Evolutionary conservation across 2,113 vertebrate genomes (phyloP).

Genomic region (Papio anubis): DNA sequence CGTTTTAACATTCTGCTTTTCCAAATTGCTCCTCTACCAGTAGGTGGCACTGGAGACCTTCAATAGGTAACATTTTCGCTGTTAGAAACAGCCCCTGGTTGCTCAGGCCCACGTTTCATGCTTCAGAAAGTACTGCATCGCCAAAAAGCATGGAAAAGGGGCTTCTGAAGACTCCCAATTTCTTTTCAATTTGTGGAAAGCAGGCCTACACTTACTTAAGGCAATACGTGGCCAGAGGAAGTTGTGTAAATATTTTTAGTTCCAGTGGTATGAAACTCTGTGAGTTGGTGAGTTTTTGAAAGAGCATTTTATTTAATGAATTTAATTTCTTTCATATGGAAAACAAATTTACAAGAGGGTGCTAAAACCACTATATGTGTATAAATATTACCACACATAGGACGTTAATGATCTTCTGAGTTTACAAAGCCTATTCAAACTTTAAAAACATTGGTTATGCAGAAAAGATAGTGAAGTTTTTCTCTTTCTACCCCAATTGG

Average conservation of each 20-base stretch:
- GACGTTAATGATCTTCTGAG: neutral
- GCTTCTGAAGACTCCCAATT: neutral
- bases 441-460: neutral
- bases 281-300: constrained; percentile 16
- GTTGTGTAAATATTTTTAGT: constrained; percentile 10
- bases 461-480: neutral
- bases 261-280: neutral
- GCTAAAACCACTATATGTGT: neutral
- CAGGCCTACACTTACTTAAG: neutral
- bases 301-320: constrained; percentile 14
- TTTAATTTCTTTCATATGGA: constrained; percentile 17
- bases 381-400: neutral
- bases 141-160: neutral
- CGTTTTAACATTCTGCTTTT: neutral
- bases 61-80: neutral
- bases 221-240: neutral
- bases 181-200: neutral
- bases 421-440: neutral
- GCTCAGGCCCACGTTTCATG: neutral
- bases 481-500: neutral
- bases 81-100: too few species aligned
- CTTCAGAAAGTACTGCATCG: neutral
- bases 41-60: constrained; percentile 56
- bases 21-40: neutral
- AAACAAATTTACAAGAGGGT: neutral